Percentiles rank a stretch among this genome's conserved stretches.
Evolutionary conservation across 2,888 invertebrate species (phyloP).

Genomic region (Lithophane leautieri): DNA sequence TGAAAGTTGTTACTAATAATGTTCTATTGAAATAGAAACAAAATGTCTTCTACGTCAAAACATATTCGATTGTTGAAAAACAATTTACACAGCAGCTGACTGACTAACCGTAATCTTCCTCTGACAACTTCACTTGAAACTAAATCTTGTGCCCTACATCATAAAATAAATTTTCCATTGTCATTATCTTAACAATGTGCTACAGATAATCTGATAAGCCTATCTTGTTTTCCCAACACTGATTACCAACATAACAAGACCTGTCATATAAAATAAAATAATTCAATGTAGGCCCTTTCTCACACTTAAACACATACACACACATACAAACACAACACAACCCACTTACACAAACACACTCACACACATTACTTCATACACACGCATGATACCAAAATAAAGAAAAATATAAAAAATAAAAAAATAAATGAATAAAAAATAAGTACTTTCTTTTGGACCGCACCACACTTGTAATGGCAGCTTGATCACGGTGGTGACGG

Average conservation of each 20-base stretch:
- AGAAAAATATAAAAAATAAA: too few relatives aligned
- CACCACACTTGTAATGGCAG: too few relatives aligned
- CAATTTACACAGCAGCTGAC: conserved; percentile 23
- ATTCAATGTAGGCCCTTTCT: too few relatives aligned
- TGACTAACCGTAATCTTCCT: conserved; percentile 46
- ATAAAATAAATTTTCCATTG: conserved; percentile 22
- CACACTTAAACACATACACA: too few relatives aligned
- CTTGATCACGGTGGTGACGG: too few relatives aligned
- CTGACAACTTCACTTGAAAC: conserved; percentile 14
- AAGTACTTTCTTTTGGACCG: too few relatives aligned
- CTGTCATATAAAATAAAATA: too few relatives aligned
- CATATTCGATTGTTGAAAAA: conserved; percentile 36
- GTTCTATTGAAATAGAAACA: background rate
- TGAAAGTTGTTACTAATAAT: background rate
- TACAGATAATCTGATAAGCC: conserved; percentile 65
- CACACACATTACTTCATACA: too few relatives aligned
- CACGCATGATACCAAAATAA: too few relatives aligned
- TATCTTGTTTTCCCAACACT: conserved; percentile 57
- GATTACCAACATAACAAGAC: conserved; percentile 36
- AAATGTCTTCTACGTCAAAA: conserved; percentile 6
- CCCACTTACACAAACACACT: too few relatives aligned
- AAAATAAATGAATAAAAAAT: too few relatives aligned
- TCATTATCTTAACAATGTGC: background rate
- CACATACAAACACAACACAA: too few relatives aligned
- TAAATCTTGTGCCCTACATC: background rate